These are phyloP conservation scores for Spea multiplicata DNA, from an alignment of 2,113 vertebrate genomes.

Conservation along the genomic window DNA sequence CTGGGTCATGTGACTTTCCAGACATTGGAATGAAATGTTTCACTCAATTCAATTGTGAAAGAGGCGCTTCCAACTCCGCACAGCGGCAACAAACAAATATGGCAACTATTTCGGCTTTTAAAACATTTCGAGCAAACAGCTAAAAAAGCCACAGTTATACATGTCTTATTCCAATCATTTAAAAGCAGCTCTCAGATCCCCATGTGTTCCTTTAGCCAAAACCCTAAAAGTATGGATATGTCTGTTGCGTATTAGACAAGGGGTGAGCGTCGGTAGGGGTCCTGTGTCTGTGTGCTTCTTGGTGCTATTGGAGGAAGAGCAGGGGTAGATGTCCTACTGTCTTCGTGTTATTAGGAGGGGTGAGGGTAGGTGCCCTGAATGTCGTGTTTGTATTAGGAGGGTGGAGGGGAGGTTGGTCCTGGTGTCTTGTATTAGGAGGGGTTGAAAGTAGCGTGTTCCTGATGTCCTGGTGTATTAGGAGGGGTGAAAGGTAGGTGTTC, in stretches of 20 bases:
- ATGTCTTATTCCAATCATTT: slow-evolving; percentile 22
- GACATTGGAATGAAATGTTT: slow-evolving; percentile 18
- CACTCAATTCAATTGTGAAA: slow-evolving; percentile 20
- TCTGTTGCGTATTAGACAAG: neutral
- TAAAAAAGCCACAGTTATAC: slow-evolving; percentile 10
- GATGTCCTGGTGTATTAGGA: too few relatives aligned
- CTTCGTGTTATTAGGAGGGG: too few relatives aligned
- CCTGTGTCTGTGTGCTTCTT: neutral
- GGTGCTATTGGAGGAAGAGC: too few relatives aligned
- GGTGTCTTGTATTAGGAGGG: too few relatives aligned
- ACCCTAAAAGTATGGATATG: too few relatives aligned
- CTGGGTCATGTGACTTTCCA: slow-evolving; percentile 36
- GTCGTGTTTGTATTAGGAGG: too few relatives aligned
- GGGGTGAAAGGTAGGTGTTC: too few relatives aligned
- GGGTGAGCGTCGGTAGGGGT: neutral
- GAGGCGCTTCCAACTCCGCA: slow-evolving; percentile 17
- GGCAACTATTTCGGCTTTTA: slow-evolving; percentile 18
- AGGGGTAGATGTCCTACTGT: too few relatives aligned
- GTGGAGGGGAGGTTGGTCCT: too few relatives aligned
- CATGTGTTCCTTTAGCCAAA: neutral
- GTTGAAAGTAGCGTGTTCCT: too few relatives aligned
- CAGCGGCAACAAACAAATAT: slow-evolving; percentile 30
- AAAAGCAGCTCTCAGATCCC: slow-evolving; percentile 3
- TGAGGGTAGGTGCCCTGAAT: too few relatives aligned
- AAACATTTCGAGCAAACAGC: slow-evolving; percentile 27